Base-by-base conservation (phyloP, 2,888 invertebrate genomes). In the Melanchra persicariae region DNA sequence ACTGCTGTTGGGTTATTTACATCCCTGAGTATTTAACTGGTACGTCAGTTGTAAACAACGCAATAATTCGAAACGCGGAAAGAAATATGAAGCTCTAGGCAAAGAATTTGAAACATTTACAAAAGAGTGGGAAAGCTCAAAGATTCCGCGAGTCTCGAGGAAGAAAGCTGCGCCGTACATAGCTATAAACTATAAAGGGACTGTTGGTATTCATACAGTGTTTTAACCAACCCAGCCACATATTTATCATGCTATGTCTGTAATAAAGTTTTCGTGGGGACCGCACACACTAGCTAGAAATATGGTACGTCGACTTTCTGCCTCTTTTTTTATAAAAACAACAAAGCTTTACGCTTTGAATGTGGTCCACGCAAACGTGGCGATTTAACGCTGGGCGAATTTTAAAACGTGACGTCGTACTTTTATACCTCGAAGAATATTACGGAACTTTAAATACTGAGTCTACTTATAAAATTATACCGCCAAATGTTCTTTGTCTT, bases 201-300 rank as follows among this genome's bases (percentile, higher is more conserved):
- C 64, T 55, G 59, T 71, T 67, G 49, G 70, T 65, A 65, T 70
- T 74, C 75, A 77, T 59, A 58, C 74, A 74, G 68, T 79, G 77
- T 85, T 83, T 84, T 75, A 82, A 82, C 80, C 68, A 67, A 70
- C 65, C 71, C 70, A 57, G 67, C 61, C 54, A 57, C 68, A 75
- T 79, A 81, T 85, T 81, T 85, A 82, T 82, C 79, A 80, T 72
- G 77, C 73, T 67, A 75, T 75, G 75, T 79, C 62, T 66, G 81
- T 80, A 81, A 82, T 85, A 86, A 87, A 87, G 77, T 86, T 85
- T 87, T 75, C 74, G 78, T 74, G 76, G 68, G 73, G 68, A 79
- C 77, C 63, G 74, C 77, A 79, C 73, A 82, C 67, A 75, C 78
- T 76, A 73, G 65, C 68, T 78, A 77, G 70, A 82, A 87, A 81